phyloP scores from a whole-genome alignment of 2,888 invertebrate species.

The Iselma pallidipennis region DNA sequence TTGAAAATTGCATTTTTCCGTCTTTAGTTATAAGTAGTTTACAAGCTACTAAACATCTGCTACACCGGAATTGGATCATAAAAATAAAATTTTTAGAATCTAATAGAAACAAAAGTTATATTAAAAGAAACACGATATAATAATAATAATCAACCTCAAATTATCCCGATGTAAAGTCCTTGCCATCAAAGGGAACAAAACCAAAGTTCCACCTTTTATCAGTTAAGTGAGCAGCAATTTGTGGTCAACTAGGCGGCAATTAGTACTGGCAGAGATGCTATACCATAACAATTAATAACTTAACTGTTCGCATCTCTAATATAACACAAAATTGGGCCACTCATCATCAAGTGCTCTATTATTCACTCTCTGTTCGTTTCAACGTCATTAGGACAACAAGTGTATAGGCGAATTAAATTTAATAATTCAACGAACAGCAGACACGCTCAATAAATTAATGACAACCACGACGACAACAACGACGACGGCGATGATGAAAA shows the following conservation, averaged over 20 bases:
- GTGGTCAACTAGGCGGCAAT: neutral
- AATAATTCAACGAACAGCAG: neutral
- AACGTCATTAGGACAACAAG: neutral
- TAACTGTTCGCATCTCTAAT: neutral
- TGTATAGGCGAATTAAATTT: neutral
- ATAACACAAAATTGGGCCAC: neutral
- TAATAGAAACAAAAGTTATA: no score
- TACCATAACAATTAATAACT: neutral
- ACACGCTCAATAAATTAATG: no score
- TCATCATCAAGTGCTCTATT: neutral
- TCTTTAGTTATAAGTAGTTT: neutral
- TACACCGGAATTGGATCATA: conserved; percentile 7
- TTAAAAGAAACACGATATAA: no score
- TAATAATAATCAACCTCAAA: no score
- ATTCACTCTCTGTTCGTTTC: neutral
- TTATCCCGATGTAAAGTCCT: no score
- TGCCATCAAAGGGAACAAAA: no score
- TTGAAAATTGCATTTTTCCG: conserved; percentile 9
- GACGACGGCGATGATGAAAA: no score
- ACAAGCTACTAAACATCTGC: conserved; percentile 13
- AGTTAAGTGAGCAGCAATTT: neutral
- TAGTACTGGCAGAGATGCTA: neutral
- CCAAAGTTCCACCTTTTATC: no score
- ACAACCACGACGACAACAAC: no score
- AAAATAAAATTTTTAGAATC: neutral